Percentiles rank a stretch among this genome's conserved stretches.
These are phyloP conservation scores for Catostylus mosaicus DNA, from an alignment of 30 jellyfish, hydroid and myxozoan species.

Conservation along the genomic window DNA sequence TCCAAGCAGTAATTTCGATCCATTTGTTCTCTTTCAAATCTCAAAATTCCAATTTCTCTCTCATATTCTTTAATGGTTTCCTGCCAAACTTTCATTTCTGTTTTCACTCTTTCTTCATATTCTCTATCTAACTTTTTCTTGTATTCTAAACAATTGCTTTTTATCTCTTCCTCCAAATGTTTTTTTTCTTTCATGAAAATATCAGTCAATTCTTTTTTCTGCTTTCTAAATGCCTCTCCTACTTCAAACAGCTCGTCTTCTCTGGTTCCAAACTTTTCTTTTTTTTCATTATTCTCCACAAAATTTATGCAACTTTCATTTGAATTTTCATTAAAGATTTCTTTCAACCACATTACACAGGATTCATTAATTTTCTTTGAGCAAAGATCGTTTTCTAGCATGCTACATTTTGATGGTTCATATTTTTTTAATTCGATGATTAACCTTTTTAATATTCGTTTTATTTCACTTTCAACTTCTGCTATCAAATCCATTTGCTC, in stretches of 20 bases:
- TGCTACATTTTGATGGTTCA: constrained; percentile 29
- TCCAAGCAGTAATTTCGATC: constrained; percentile 91
- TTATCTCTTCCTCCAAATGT: constrained; percentile 63
- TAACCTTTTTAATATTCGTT: constrained; percentile 48
- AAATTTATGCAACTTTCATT: neutral
- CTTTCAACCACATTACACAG: constrained; percentile 50
- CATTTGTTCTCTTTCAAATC: constrained; percentile 85
- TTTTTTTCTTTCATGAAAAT: constrained; percentile 78
- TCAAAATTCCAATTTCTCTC: constrained; percentile 82
- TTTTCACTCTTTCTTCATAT: constrained; percentile 60
- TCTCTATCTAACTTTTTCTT: constrained; percentile 67
- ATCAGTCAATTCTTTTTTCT: constrained; percentile 82
- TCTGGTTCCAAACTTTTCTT: neutral
- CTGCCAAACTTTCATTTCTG: constrained; percentile 90
- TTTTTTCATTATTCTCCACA: neutral
- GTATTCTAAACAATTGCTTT: constrained; percentile 55
- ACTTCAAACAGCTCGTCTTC: constrained; percentile 61
- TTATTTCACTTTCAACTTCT: constrained; percentile 61
- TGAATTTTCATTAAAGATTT: constrained; percentile 29
- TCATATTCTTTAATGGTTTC: constrained; percentile 85
- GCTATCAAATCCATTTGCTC: constrained; percentile 73
- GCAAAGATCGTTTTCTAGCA: constrained; percentile 43
- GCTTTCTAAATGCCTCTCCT: constrained; percentile 83
- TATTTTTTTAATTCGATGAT: constrained; percentile 32
- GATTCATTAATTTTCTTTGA: constrained; percentile 18